Base-by-base conservation (phyloP, 2,888 invertebrate genomes). In the Masnerella sp. region DNA sequence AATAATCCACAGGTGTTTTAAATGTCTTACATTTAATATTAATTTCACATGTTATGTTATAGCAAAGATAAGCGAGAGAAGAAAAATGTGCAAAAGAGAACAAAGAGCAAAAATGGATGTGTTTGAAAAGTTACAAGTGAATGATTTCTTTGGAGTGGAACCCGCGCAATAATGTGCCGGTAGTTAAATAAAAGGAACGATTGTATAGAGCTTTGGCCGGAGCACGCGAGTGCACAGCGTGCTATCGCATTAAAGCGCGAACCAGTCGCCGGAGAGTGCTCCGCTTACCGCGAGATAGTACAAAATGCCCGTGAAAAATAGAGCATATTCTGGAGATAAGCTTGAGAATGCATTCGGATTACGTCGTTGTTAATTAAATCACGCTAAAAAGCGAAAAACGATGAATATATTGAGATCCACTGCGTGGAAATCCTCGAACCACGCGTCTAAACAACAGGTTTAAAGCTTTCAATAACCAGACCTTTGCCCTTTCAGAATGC, bases 141-240 rank as follows among this genome's bases (percentile, higher is more conserved):
- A 74, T 80, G 77, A 80, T 79, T 80, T 75, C 74, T 42, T 72
- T 71, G 73, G 75, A 25, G 12, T 7, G 74, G 74, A 73, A 79
- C 77, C 77, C 71, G 75, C 78, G n/a, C n/a, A n/a, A n/a, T 77
- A 77, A 79, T 79, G 82, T 77, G 76, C 74, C 42, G 51, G 58
- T 38, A 52, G 75, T 74, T 77, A 77, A 79, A 82, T 82, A 81
- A 82, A 80, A 79, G 78, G 77, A 73, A 78, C 74, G 80, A 81
- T 79, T 80, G 52, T 71, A 69, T 64, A 62, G 68, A 15, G 54
- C 7, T 36, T 43, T n/a, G 45, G 64, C 40, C 28, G 47, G 74
- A 78, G 72, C 82, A 77, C 78, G 81, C 67, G 76, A 78, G 77
- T 69, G 43, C 59, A 43, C 72, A 51, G 75, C 76, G 73, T 77